Percentiles rank a stretch among this genome's conserved stretches.
Evolutionary conservation across 2,113 vertebrate genomes (phyloP).

Genomic region (Tonatia bakeri): DNA sequence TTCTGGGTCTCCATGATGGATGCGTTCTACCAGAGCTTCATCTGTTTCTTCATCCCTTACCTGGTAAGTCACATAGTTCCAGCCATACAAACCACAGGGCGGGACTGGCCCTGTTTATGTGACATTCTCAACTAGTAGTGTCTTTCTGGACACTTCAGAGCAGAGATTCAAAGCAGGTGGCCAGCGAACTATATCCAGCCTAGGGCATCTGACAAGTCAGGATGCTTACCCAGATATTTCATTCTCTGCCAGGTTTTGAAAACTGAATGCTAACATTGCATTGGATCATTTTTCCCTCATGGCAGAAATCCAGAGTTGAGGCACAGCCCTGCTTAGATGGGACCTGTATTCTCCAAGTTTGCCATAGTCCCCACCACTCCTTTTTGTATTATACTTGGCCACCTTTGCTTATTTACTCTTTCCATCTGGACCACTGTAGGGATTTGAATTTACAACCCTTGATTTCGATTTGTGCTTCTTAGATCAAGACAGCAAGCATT

Average conservation of each 20-base stretch:
- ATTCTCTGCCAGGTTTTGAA: not conserved
- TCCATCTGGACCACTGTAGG: not conserved
- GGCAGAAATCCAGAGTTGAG: not conserved
- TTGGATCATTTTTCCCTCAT: not conserved
- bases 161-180: not conserved
- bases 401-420: not conserved
- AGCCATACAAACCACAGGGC: not conserved
- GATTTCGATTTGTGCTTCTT: not conserved
- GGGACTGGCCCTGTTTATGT: not conserved
- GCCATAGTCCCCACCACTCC: not conserved
- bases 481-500: not conserved
- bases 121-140: not conserved
- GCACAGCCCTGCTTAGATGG: not conserved
- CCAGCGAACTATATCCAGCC: not conserved
- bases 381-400: not conserved
- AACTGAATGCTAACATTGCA: not conserved
- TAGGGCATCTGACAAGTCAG: not conserved
- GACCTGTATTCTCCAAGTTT: not conserved
- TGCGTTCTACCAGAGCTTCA: slow-evolving; percentile 94
- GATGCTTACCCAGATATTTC: not conserved
- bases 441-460: not conserved
- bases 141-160: not conserved
- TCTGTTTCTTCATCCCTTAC: slow-evolving; percentile 95
- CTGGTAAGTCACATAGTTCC: slow-evolving; percentile 83
- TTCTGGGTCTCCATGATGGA: slow-evolving; percentile 91